Evolutionary conservation across 2,888 invertebrate species (phyloP), one percentile per base, ranked within the genome.

Genomic region (Rosalia funebris): DNA sequence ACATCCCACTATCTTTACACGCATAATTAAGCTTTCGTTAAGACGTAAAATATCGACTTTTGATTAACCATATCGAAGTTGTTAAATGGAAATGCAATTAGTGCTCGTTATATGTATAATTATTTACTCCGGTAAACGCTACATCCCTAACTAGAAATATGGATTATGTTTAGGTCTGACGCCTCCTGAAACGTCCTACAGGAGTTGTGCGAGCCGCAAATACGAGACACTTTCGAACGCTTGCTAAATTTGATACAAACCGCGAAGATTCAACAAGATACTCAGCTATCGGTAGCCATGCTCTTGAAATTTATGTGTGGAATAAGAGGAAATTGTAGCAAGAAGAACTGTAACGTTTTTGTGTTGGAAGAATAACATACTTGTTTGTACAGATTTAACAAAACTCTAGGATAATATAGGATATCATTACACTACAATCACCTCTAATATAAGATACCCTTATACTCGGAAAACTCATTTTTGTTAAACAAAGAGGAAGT

Each of bases 231-330:
- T 48, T 17, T 11, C 15, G 36, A 20, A 19, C 48, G 34, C 48
- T 20, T 19, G 32, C 19, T 20, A 39, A 50, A 50, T 50, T 50
- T 39, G 20, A 39, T 50, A 50, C 7, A 39, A 25, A 50, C 50
- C 50, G 15, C 25, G 37, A 37, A 14, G 37, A 4, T 50, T 37
- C 50, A 39, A 34, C 39, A 39, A 31, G 50, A 39, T 25, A 39
- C 37, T 15, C 17, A 15, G 25, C 39, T 50, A 39, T 39, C 25
- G 14, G 11, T 39, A 15, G 39, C 34, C 10, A 15, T 50, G 39
- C 39, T 39, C 10, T 9, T 15, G 50, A 16, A 39, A 17, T 50
- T 20, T 37, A 7, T 25, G 17, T 16, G 11, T 34, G 11, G 12
- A 34, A 47, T 25, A 34, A 10, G 11, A 1, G 32, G 12, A 34